These are phyloP conservation scores for Crocuta crocuta DNA, from an alignment of 2,113 vertebrate species.

Conservation along the genomic window DNA sequence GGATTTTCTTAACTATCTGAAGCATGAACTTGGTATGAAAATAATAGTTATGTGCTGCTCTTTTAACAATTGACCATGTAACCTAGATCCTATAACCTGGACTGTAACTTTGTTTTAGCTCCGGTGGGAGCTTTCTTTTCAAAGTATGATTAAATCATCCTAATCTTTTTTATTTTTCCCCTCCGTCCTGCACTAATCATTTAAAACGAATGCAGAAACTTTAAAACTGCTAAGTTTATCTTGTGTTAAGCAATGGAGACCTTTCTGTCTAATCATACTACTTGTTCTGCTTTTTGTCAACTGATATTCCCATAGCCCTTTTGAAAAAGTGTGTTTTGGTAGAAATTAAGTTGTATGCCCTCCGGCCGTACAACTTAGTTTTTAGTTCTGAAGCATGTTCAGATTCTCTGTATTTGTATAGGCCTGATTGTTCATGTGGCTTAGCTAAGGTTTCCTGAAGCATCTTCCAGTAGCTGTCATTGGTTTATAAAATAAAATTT, in stretches of 20 bases:
- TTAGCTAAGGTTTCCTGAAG: conserved; percentile 73
- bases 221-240: conserved; percentile 60
- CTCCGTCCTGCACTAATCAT: conserved; percentile 30
- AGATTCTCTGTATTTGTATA: conserved; percentile 72
- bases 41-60: conserved; percentile 53
- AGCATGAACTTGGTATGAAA: conserved; percentile 69
- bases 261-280: conserved; percentile 69
- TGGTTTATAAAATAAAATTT: conserved; percentile 81
- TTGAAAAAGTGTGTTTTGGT: conserved; percentile 72
- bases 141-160: conserved; percentile 47
- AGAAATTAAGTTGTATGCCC: conserved; percentile 71
- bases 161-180: not conserved
- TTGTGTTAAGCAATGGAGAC: conserved; percentile 72
- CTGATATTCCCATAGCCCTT: conserved; percentile 51
- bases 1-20: conserved; percentile 40
- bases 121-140: conserved; percentile 49
- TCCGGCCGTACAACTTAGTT: conserved; percentile 29
- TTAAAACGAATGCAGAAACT: conserved; percentile 69
- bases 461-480: conserved; percentile 67
- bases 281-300: conserved; percentile 70
- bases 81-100: conserved; percentile 66
- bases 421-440: conserved; percentile 72
- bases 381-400: conserved; percentile 74
- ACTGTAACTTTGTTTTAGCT: conserved; percentile 69
- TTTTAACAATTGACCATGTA: conserved; percentile 70